Percentiles rank a stretch among this genome's conserved stretches.
phyloP scores from a whole-genome alignment of 2,888 invertebrate species.

The Lithophane socia region DNA sequence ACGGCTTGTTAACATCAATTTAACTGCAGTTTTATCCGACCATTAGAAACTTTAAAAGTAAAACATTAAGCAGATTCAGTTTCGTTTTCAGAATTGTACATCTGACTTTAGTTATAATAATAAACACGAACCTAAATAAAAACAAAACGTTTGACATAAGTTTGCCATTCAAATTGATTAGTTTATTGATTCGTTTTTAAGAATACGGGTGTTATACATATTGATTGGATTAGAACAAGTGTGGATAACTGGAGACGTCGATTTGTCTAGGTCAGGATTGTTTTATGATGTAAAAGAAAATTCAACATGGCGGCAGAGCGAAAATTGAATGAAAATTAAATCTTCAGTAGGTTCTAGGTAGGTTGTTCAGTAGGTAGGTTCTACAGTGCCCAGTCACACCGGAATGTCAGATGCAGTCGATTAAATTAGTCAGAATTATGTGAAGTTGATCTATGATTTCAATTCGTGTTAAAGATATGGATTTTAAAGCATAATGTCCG shows the following conservation, averaged over 20 bases:
- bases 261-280: neutral
- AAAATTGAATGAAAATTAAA: no score
- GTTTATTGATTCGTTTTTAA: neutral
- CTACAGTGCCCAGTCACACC: no score
- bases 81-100: neutral
- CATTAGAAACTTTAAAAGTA: neutral
- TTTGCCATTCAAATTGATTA: neutral
- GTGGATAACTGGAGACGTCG: neutral
- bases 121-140: neutral
- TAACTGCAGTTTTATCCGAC: neutral
- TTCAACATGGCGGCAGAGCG: no score
- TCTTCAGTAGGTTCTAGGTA: no score
- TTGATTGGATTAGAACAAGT: conserved; percentile 3
- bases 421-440: neutral
- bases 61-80: neutral
- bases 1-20: neutral
- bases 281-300: neutral
- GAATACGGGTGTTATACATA: neutral
- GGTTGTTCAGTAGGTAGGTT: no score
- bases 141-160: neutral
- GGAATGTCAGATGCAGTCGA: no score
- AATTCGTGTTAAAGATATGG: neutral
- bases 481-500: neutral
- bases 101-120: no score
- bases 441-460: neutral